Evolutionary conservation across 1,140 invertebrate genomes (phyloP).

Genomic region (Musca vetustissima): DNA sequence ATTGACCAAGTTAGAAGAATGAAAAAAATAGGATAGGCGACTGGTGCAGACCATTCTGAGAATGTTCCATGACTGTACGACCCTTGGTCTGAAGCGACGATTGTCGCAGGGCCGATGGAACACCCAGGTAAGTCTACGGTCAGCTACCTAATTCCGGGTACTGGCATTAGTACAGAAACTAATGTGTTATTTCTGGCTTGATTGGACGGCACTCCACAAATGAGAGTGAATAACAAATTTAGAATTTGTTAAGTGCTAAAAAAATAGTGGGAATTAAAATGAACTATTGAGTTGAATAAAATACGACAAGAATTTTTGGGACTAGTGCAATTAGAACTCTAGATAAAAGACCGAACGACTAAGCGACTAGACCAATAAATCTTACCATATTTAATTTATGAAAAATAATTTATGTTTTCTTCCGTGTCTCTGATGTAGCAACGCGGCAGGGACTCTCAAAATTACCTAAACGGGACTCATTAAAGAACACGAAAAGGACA

Average conservation of each 20-base stretch:
- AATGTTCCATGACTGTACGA: too few species aligned
- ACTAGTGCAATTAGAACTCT: neutral
- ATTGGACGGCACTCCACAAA: too few species aligned
- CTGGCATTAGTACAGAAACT: too few species aligned
- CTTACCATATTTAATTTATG: neutral
- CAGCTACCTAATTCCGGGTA: too few species aligned
- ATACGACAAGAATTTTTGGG: neutral
- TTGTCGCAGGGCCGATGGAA: too few species aligned
- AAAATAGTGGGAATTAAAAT: neutral
- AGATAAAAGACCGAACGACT: neutral
- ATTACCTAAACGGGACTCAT: neutral
- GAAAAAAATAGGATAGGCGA: too few species aligned
- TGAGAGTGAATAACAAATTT: too few species aligned
- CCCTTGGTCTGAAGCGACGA: too few species aligned
- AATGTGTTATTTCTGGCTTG: too few species aligned
- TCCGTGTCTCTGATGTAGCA: neutral
- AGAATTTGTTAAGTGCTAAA: neutral
- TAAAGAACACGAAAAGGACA: neutral
- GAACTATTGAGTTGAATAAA: neutral
- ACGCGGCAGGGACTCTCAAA: neutral
- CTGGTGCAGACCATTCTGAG: too few species aligned
- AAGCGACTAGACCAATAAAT: neutral
- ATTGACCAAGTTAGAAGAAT: too few species aligned
- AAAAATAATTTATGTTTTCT: neutral
- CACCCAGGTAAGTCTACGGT: too few species aligned